Base-by-base conservation (phyloP, 2,888 invertebrate species). In the Watsonalla cultraria region DNA sequence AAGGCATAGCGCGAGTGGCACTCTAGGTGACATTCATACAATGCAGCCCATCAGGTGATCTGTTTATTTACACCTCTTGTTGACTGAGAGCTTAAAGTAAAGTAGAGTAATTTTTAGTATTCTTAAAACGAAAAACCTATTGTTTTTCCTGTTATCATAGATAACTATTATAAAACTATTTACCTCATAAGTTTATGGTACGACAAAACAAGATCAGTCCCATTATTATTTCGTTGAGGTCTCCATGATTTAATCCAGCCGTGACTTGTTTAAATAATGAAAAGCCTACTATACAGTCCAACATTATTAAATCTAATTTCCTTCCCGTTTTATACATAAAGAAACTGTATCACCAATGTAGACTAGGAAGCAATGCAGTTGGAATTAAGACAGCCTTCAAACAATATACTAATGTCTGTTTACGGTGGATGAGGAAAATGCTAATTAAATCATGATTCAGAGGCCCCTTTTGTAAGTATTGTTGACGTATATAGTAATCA, bases 401-500 rank as follows among this genome's bases (percentile, higher is more conserved):
- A 11, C 42, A 42, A 8, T 42, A 42, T 13, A 34, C 14, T 37
- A 37, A 49, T 37, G 9, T 8, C 39, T 37, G 37, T 49, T 49
- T 49, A 49, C 11, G 49, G 15, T 39, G 15, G 49, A 14, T 47
- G n/a, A 49, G 49, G 49, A 49, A 49, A 49, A 49, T 49, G 49
- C 11, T 37, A 49, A 49, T 49, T 37, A 49, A 15, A 6, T 7
- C 37, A 14, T 49, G 49, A 49, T 49, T 49, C 37, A 49, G 39
- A 14, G 49, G 14, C 49, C 11, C 11, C 47, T 34, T 48, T 14
- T 8, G 15, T 49, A 9, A 14, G 14, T 14, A 49, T 37, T 14
- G 35, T 13, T 5, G 11, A 5, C 42, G 11, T 42, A 42, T 37
- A 42, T 11, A 8, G 42, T 42, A 11, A 42, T 42, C 42, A 11